Evolutionary conservation across 2,888 invertebrate species (phyloP).

Genomic region (Glyphotaelius pellucidus): DNA sequence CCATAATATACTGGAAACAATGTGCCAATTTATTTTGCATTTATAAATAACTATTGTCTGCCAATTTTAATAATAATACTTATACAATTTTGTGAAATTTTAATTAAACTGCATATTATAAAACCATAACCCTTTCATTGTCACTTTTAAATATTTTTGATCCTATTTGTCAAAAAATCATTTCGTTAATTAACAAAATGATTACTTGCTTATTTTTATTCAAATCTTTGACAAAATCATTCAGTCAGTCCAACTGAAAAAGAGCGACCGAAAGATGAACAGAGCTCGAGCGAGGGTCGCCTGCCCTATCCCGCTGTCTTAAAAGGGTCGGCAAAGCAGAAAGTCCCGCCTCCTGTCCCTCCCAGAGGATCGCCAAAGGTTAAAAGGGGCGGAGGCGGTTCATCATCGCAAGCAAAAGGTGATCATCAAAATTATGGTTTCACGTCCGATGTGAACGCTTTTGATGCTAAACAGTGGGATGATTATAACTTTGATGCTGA

Average conservation of each 20-base stretch:
- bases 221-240: neutral
- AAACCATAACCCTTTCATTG: neutral
- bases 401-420: conserved; percentile 73
- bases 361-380: conserved; percentile 88
- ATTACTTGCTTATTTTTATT: neutral
- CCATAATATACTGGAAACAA: neutral
- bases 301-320: conserved; percentile 86
- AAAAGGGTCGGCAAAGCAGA: conserved; percentile 82
- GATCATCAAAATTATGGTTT: conserved; percentile 69
- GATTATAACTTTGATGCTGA: neutral
- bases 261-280: conserved; percentile 46
- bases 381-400: conserved; percentile 76
- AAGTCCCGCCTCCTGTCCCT: conserved; percentile 92
- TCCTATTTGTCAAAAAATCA: neutral
- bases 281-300: conserved; percentile 69
- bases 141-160: neutral
- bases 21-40: conserved; percentile 23
- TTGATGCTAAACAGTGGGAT: neutral
- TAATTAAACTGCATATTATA: neutral
- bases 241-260: conserved; percentile 62
- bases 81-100: conserved; percentile 22
- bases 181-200: neutral
- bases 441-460: neutral
- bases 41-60: neutral
- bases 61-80: neutral